Evolutionary conservation across 1,140 invertebrate species (phyloP).

Genomic region (Drosophila subpulchrella): DNA sequence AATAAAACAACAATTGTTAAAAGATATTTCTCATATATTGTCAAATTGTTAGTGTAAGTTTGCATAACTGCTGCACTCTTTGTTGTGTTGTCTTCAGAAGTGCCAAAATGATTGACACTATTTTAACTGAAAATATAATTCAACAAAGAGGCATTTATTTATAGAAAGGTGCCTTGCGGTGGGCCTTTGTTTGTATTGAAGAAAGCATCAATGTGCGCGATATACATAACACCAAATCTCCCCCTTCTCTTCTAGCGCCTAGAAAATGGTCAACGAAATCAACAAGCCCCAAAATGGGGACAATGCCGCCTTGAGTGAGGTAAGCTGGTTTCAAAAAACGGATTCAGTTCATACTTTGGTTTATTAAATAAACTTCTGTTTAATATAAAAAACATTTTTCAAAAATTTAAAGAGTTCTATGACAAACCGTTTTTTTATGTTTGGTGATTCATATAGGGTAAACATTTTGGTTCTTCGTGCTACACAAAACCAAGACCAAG

Average conservation of each 20-base stretch:
- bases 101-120: conserved; percentile 68
- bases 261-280: conserved; percentile 75
- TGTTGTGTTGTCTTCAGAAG: conserved; percentile 17
- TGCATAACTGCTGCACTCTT: conserved; percentile 55
- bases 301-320: conserved; percentile 72
- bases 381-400: too few relatives aligned
- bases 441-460: too few relatives aligned
- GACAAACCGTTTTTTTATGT: too few relatives aligned
- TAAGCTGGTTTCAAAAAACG: conserved; percentile 8
- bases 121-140: conserved; percentile 44
- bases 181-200: conserved; percentile 45
- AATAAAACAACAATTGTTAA: background rate
- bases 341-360: background rate
- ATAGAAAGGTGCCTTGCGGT: conserved; percentile 52
- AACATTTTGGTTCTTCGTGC: too few relatives aligned
- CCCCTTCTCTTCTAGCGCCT: conserved; percentile 16
- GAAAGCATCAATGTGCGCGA: conserved; percentile 29
- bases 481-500: too few relatives aligned
- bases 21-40: conserved; percentile 11
- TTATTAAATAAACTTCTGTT: too few relatives aligned
- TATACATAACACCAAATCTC: conserved; percentile 25
- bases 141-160: conserved; percentile 58
- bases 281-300: conserved; percentile 65
- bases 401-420: too few relatives aligned
- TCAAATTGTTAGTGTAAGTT: conserved; percentile 51